phyloP scores from a whole-genome alignment of 2,797 vertebrate species.

The Rhincodon typus region DNA sequence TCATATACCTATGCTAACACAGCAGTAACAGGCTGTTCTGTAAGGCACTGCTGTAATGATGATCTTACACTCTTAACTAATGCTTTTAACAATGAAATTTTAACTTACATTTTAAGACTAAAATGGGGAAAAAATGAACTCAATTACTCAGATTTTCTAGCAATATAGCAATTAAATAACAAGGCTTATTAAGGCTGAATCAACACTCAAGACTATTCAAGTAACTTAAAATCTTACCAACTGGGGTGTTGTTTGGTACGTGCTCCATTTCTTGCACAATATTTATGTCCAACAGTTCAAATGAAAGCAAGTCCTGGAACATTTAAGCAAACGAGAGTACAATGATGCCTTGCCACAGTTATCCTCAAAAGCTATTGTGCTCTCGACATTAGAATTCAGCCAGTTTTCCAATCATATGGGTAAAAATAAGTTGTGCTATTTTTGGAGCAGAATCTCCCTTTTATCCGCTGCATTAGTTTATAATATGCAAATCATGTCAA shows the following conservation, averaged over 20 bases:
- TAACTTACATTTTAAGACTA: not conserved
- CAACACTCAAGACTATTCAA: not conserved
- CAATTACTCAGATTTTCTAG: not conserved
- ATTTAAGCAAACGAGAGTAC: not conserved
- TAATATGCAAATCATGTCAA: not conserved
- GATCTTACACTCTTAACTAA: not conserved
- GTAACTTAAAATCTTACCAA: conserved; percentile 63
- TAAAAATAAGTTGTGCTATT: not conserved
- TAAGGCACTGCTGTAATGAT: not conserved
- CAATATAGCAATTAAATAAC: not conserved
- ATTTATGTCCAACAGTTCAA: conserved; percentile 92
- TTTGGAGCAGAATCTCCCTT: not conserved
- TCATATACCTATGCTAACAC: not conserved
- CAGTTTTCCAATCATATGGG: no score
- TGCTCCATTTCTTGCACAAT: conserved; percentile 93
- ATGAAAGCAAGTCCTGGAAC: conserved; percentile 83
- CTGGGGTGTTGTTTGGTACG: conserved; percentile 84
- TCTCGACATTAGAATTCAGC: not conserved
- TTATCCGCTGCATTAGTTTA: not conserved
- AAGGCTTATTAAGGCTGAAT: not conserved
- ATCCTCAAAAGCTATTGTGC: not conserved
- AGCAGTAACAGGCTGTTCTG: not conserved
- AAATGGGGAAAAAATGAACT: not conserved
- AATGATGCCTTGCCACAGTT: not conserved
- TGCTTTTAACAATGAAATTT: not conserved